Conservation (phyloP, 2,888 invertebrate genomes). For the Cistogaster globosa region DNA sequence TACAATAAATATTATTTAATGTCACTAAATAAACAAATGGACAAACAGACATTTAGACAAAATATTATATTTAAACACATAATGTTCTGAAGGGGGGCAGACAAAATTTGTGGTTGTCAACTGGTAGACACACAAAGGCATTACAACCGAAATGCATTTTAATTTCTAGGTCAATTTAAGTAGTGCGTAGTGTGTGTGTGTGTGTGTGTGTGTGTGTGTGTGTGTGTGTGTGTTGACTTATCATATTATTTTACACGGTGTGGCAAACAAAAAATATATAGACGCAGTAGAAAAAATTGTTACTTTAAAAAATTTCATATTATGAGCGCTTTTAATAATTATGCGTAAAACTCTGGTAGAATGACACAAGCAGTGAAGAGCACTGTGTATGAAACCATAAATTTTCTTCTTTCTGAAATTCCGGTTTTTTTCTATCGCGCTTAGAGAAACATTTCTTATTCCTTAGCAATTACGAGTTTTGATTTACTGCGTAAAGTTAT, state of each 20-base stretch:
- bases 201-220: not conserved
- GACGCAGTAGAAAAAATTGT: not conserved
- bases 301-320: too few relatives aligned
- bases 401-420: too few relatives aligned
- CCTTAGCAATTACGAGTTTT: too few relatives aligned
- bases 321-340: too few relatives aligned
- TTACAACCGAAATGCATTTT: conserved; percentile 49
- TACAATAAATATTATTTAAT: conserved; percentile 45
- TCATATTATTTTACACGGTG: not conserved
- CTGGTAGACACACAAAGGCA: conserved; percentile 13
- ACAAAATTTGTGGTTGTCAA: conserved; percentile 53
- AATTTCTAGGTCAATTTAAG: conserved; percentile 57
- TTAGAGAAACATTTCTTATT: too few relatives aligned
- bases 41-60: conserved; percentile 7
- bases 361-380: too few relatives aligned
- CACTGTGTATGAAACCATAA: too few relatives aligned
- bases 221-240: not conserved
- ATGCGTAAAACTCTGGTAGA: too few relatives aligned
- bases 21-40: conserved; percentile 3
- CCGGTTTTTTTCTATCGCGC: too few relatives aligned
- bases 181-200: conserved; percentile 9
- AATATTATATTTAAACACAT: not conserved
- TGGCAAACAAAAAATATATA: conserved; percentile 18
- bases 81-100: conserved; percentile 24
- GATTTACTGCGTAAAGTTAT: too few relatives aligned